These are phyloP conservation scores for Squalus acanthias DNA, from an alignment of 2,797 vertebrate species.

Conservation along the genomic window DNA sequence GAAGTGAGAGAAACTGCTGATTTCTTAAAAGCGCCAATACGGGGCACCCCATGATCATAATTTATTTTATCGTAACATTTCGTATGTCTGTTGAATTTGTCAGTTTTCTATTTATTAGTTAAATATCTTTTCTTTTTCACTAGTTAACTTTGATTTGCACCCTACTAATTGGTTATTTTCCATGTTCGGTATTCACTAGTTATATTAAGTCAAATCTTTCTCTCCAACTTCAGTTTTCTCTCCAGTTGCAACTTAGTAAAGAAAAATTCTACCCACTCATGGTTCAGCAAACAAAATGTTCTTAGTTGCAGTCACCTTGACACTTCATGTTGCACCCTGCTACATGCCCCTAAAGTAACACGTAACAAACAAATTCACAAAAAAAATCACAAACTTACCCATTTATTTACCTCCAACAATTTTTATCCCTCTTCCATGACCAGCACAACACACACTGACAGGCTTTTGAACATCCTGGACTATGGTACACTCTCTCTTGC, in stretches of 20 bases:
- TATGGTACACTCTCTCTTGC: background rate
- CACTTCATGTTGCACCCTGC: background rate
- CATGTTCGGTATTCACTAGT: too few species aligned
- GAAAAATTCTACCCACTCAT: background rate
- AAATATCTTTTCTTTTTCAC: background rate
- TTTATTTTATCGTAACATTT: too few species aligned
- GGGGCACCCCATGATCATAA: background rate
- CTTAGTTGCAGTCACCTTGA: background rate
- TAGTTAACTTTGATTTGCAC: background rate
- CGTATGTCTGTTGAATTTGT: too few species aligned
- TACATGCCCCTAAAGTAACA: background rate
- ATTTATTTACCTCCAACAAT: background rate
- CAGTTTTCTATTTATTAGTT: too few species aligned
- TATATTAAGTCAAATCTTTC: too few species aligned
- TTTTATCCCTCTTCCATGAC: background rate
- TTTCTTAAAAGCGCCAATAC: background rate
- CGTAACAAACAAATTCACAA: background rate
- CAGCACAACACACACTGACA: background rate
- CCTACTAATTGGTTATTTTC: background rate
- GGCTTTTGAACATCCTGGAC: background rate
- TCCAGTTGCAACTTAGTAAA: background rate
- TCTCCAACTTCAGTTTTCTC: background rate
- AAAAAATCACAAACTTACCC: background rate
- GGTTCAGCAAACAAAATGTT: background rate
- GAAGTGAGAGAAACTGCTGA: background rate